Conservation (phyloP, 2,797 vertebrate genomes). For the Staurois parvus region DNA sequence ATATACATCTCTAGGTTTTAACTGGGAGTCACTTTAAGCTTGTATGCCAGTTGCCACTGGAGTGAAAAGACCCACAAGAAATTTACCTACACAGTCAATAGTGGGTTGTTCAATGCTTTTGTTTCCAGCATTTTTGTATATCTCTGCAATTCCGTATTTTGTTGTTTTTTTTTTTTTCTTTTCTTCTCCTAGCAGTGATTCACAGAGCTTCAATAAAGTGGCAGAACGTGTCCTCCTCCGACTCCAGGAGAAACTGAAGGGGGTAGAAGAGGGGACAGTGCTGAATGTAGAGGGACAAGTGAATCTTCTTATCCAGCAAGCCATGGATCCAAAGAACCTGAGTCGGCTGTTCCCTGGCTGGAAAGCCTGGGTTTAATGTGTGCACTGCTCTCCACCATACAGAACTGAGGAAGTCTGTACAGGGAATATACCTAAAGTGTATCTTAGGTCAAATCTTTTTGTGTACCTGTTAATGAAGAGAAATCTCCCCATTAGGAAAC, state of each 20-base stretch:
- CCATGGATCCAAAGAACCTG: constrained; percentile 96
- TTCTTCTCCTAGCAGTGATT: constrained; percentile 74
- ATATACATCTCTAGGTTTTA: too few relatives aligned
- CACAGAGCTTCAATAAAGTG: constrained; percentile 95
- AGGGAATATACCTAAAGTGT: too few relatives aligned
- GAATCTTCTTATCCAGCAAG: constrained; percentile 97
- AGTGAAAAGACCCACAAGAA: too few relatives aligned
- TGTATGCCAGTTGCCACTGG: too few relatives aligned
- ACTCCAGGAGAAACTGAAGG: constrained; percentile 97
- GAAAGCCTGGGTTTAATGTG: constrained; percentile 91
- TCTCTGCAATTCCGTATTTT: background rate
- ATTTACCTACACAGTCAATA: too few relatives aligned
- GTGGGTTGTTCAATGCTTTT: too few relatives aligned
- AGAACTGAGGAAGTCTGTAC: too few relatives aligned
- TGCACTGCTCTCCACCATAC: background rate
- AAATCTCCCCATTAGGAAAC: too few relatives aligned
- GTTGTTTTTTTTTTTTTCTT: constrained; percentile 23
- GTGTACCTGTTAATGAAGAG: too few relatives aligned
- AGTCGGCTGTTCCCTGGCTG: constrained; percentile 92
- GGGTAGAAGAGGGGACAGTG: constrained; percentile 93
- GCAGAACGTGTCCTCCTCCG: constrained; percentile 94
- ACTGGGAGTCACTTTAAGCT: too few relatives aligned
- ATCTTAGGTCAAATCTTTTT: too few relatives aligned
- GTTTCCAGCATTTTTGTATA: too few relatives aligned
- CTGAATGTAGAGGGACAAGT: constrained; percentile 94